Percentiles rank a stretch among this genome's conserved stretches.
Evolutionary conservation across 2,113 vertebrate species (phyloP).

Genomic region (Vulpes vulpes): DNA sequence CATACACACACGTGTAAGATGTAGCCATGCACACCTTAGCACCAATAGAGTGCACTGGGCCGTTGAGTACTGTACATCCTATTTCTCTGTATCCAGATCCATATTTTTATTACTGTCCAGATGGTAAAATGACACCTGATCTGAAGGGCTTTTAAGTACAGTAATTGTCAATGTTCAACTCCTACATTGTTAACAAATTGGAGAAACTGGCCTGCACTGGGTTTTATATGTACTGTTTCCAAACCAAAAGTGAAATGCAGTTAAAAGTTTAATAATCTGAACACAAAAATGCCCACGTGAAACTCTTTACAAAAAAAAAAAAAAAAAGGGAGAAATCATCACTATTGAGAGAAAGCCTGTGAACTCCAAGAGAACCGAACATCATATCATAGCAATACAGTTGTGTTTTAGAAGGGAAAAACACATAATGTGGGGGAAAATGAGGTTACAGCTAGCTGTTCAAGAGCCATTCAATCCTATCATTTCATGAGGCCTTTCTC

Average conservation of each 20-base stretch:
- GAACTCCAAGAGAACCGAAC: neutral
- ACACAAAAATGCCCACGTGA: neutral
- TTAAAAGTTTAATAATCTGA: slow-evolving; percentile 61
- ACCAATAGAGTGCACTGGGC: neutral
- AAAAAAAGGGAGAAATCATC: slow-evolving; percentile 14
- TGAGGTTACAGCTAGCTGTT: neutral
- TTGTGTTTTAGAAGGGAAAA: neutral
- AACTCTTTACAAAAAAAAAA: slow-evolving; percentile 20
- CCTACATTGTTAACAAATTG: slow-evolving; percentile 48
- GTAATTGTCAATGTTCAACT: slow-evolving; percentile 54
- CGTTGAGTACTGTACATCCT: neutral
- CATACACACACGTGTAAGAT: neutral
- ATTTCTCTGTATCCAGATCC: slow-evolving; percentile 46
- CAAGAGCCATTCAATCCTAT: neutral
- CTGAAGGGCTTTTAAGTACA: slow-evolving; percentile 72
- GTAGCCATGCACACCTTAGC: neutral
- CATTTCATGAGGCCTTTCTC: neutral
- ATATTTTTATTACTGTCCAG: slow-evolving; percentile 76
- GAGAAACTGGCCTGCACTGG: slow-evolving; percentile 48
- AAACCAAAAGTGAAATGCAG: slow-evolving; percentile 31
- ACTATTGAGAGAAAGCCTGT: neutral
- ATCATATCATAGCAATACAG: neutral
- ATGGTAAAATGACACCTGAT: slow-evolving; percentile 80
- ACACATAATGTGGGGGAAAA: neutral
- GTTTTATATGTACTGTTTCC: neutral